phyloP scores from a whole-genome alignment of 2,888 invertebrate genomes.

The Creontiades dilutus region DNA sequence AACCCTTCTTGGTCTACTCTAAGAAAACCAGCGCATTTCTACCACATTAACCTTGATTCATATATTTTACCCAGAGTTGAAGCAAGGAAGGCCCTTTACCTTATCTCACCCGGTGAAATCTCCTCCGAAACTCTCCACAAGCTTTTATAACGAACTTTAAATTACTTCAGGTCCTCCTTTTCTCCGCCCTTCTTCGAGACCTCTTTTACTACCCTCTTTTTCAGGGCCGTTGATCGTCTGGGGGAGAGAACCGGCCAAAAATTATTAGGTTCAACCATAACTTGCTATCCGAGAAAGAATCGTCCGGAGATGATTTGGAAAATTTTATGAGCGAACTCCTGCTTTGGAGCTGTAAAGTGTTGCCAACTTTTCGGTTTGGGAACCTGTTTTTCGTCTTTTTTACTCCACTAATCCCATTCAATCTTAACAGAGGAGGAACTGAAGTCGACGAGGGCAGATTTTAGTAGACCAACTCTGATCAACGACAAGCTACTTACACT shows the following conservation, averaged over 20 bases:
- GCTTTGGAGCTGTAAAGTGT: conserved; percentile 12
- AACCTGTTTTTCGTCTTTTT: conserved; percentile 3
- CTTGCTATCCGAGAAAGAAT: conserved; percentile 52
- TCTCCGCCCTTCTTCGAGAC: not conserved
- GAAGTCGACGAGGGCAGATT: too few species aligned
- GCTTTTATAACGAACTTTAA: conserved; percentile 66
- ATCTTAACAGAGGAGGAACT: not conserved
- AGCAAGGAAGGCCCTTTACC: conserved; percentile 58
- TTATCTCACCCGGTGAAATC: conserved; percentile 61
- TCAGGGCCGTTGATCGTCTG: conserved; percentile 32
- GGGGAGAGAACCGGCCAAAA: conserved; percentile 36
- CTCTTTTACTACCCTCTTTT: conserved; percentile 15
- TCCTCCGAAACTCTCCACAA: conserved; percentile 54
- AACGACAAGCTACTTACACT: too few species aligned
- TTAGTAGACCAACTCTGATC: too few species aligned
- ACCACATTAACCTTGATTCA: conserved; percentile 72
- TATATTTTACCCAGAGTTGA: conserved; percentile 48
- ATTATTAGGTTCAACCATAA: conserved; percentile 33
- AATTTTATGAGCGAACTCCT: conserved; percentile 47
- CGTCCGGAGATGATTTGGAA: conserved; percentile 58
- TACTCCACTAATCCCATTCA: not conserved
- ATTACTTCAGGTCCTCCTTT: conserved; percentile 57
- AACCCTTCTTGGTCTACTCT: not conserved
- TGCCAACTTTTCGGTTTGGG: not conserved
- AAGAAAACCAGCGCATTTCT: conserved; percentile 62